phyloP scores from a whole-genome alignment of 2,113 vertebrate species.

The Cathartes aura region DNA sequence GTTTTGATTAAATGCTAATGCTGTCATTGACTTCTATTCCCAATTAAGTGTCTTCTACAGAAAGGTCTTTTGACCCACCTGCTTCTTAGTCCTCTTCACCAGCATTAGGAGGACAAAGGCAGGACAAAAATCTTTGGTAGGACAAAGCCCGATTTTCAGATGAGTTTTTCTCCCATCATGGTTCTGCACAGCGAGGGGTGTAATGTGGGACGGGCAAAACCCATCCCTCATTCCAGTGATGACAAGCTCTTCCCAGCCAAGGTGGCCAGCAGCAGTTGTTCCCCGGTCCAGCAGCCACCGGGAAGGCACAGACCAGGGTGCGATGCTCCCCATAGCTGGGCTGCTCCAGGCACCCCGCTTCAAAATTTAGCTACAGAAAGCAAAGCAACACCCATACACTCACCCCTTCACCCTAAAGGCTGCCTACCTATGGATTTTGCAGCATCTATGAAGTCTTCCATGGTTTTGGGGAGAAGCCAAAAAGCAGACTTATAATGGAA shows the following conservation, averaged over 20 bases:
- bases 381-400: not conserved
- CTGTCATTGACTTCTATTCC: not conserved
- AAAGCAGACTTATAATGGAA: conserved; percentile 7
- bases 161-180: accelerated
- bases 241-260: not conserved
- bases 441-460: not conserved
- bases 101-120: not conserved
- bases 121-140: not conserved
- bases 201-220: accelerated
- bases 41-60: not conserved
- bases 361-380: not conserved
- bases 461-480: not conserved
- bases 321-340: accelerated
- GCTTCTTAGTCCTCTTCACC: not conserved
- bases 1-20: not conserved
- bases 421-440: not conserved
- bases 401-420: not conserved
- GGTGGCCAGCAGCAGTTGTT: not conserved
- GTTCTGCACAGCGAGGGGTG: not conserved
- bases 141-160: not conserved
- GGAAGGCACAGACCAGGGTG: not conserved
- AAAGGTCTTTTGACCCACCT: not conserved
- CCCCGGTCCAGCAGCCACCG: not conserved
- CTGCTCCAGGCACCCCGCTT: not conserved
- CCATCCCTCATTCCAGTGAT: not conserved